phyloP scores from a whole-genome alignment of 2,888 invertebrate genomes.

The Morinoia aosen region DNA sequence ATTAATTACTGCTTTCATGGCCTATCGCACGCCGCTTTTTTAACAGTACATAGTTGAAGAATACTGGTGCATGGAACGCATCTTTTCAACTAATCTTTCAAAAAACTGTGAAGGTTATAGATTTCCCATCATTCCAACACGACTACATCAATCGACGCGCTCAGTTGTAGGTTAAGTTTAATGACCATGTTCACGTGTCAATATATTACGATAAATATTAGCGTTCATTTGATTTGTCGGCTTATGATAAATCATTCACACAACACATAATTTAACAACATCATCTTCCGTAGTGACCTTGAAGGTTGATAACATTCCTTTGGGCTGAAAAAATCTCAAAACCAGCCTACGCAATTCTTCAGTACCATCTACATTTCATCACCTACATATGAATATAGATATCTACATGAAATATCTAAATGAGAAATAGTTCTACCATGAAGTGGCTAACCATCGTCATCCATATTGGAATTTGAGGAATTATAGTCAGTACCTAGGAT shows the following conservation, averaged over 20 bases:
- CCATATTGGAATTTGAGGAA: no score
- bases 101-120: not conserved
- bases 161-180: not conserved
- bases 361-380: no score
- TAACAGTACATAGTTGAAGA: not conserved
- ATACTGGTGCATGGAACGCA: not conserved
- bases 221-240: not conserved
- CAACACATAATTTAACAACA: not conserved
- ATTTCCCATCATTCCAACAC: not conserved
- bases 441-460: no score
- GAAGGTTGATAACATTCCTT: not conserved
- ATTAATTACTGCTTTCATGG: not conserved
- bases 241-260: not conserved
- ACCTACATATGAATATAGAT: no score
- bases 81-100: not conserved
- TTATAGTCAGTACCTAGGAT: no score
- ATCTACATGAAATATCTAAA: no score
- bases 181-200: not conserved
- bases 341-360: not conserved
- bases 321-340: not conserved
- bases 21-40: not conserved
- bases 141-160: not conserved
- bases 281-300: not conserved
- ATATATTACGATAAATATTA: not conserved
- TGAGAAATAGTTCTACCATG: no score